Evolutionary conservation across 2,113 vertebrate genomes (phyloP).

Genomic region (Gasterosteus nipponicus): DNA sequence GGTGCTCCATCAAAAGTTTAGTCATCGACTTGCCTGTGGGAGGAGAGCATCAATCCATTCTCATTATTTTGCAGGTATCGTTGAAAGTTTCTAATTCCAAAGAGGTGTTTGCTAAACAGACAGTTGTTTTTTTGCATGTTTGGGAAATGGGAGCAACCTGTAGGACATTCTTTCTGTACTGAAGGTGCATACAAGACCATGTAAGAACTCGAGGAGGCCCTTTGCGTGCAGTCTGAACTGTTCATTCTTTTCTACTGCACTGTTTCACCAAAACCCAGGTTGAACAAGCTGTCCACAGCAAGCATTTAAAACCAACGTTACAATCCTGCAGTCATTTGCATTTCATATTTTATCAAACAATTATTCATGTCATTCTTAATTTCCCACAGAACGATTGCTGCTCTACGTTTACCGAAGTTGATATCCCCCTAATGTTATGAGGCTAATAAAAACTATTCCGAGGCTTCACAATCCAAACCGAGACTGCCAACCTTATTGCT

Average conservation of each 20-base stretch:
- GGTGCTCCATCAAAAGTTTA: conserved; percentile 54
- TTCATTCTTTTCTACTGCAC: neutral
- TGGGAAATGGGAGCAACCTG: neutral
- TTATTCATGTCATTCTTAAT: neutral
- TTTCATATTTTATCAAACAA: neutral
- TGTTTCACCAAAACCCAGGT: neutral
- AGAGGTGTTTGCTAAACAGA: neutral
- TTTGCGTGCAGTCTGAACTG: neutral
- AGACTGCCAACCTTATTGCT: neutral
- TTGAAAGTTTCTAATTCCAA: neutral
- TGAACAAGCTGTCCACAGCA: neutral
- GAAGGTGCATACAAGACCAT: neutral
- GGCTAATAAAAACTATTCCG: neutral
- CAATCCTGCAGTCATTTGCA: neutral
- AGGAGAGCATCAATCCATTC: conserved; percentile 24
- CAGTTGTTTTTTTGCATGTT: neutral
- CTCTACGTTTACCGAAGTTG: too few species aligned
- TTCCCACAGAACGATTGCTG: neutral
- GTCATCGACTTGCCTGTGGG: conserved; percentile 5
- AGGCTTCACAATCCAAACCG: neutral
- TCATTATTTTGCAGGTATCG: conserved; percentile 8
- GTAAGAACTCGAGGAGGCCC: neutral
- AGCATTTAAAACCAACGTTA: neutral
- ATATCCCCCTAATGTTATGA: neutral
- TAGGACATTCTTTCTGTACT: neutral